phyloP scores from a whole-genome alignment of 2,797 vertebrate genomes.

The Notolepis coatsorum region DNA sequence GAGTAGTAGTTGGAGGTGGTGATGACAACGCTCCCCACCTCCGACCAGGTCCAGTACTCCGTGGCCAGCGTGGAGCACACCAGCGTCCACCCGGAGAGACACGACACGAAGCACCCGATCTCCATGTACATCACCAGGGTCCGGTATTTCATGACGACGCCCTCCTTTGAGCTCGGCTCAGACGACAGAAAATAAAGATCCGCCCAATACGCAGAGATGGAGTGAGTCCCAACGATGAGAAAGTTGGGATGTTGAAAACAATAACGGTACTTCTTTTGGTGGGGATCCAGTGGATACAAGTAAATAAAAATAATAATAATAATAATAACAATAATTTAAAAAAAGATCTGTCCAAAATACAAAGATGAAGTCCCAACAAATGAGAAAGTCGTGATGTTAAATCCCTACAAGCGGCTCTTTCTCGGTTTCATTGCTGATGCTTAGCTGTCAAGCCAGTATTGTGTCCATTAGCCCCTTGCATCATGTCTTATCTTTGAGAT shows the following conservation, averaged over 20 bases:
- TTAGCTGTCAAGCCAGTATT: slow-evolving; percentile 3
- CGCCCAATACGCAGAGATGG: not conserved
- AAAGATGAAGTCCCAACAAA: not conserved
- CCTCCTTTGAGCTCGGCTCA: too few relatives aligned
- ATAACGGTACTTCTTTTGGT: too few relatives aligned
- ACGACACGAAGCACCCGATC: slow-evolving; percentile 79
- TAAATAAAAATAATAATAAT: too few relatives aligned
- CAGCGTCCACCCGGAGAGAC: slow-evolving; percentile 81
- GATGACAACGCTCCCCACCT: slow-evolving; percentile 74
- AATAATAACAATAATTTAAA: too few relatives aligned
- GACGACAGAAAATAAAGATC: not conserved
- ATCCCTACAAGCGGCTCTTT: too few relatives aligned
- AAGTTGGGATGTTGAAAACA: slow-evolving; percentile 16
- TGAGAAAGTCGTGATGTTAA: not conserved
- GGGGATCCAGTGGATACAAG: too few relatives aligned
- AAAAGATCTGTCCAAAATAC: not conserved
- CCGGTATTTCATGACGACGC: slow-evolving; percentile 65
- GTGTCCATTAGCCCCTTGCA: slow-evolving; percentile 14
- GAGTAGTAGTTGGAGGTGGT: slow-evolving; percentile 80
- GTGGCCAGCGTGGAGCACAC: slow-evolving; percentile 82
- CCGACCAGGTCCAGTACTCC: slow-evolving; percentile 83
- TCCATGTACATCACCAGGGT: slow-evolving; percentile 80
- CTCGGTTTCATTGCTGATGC: not conserved
- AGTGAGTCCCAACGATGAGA: not conserved
- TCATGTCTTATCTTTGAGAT: slow-evolving; percentile 51